Evolutionary conservation across 1,140 invertebrate species (phyloP).

Genomic region (Ceratina japonica): DNA sequence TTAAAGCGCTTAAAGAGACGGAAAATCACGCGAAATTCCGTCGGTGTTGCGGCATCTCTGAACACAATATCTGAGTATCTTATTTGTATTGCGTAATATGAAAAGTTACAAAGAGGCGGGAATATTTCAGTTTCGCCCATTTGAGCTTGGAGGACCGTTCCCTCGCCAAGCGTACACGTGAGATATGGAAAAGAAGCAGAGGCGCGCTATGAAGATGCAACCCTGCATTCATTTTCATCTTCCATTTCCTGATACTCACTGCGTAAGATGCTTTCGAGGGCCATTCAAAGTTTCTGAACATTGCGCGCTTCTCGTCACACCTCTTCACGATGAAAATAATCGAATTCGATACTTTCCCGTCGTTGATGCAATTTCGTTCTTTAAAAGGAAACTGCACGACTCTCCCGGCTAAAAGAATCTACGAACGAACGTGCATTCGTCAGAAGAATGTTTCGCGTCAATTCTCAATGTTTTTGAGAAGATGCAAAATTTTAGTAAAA

Average conservation of each 20-base stretch:
- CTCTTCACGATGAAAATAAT: slow-evolving; percentile 24
- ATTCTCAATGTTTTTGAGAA: too few species aligned
- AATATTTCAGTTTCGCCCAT: slow-evolving; percentile 10
- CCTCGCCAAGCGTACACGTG: neutral
- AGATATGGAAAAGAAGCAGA: slow-evolving; percentile 37
- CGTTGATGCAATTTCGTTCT: too few species aligned
- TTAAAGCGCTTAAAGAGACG: too few species aligned
- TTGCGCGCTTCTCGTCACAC: slow-evolving; percentile 21
- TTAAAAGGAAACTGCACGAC: neutral
- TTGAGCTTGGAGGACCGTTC: slow-evolving; percentile 6
- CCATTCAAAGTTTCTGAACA: slow-evolving; percentile 42
- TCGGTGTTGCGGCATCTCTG: too few species aligned
- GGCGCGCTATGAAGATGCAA: slow-evolving; percentile 7
- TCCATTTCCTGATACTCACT: slow-evolving; percentile 46
- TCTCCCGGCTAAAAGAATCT: too few species aligned
- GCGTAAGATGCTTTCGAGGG: slow-evolving; percentile 37
- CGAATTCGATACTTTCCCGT: slow-evolving; percentile 20
- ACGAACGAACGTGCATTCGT: too few species aligned
- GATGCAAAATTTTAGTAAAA: too few species aligned
- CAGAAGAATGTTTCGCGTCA: neutral
- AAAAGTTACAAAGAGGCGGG: neutral
- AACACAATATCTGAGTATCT: too few species aligned
- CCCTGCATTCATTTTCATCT: slow-evolving; percentile 45
- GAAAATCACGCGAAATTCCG: neutral
- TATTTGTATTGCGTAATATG: slow-evolving; percentile 8